Conservation (phyloP, 2,797 vertebrate genomes). For the Bufotes viridis region DNA sequence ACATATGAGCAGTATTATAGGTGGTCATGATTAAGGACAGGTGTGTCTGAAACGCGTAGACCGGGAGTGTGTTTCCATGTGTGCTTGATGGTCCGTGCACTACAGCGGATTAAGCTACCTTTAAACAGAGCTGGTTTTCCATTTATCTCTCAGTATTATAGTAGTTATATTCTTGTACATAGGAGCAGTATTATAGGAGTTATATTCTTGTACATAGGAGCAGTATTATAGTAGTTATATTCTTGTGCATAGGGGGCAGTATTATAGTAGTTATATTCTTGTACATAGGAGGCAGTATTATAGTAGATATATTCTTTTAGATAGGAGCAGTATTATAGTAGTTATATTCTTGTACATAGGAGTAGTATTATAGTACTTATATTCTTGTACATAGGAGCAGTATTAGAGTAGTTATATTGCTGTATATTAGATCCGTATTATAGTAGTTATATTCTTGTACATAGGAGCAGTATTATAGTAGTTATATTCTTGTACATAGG, state of each 20-base stretch:
- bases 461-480: neutral
- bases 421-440: neutral
- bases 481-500: neutral
- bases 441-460: neutral
- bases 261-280: slow-evolving; percentile 14
- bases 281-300: neutral
- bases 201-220: neutral
- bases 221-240: slow-evolving; percentile 3
- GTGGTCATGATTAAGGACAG: too few species aligned
- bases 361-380: neutral
- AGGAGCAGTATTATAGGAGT: neutral
- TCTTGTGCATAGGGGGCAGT: neutral
- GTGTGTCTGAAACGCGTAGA: too few species aligned
- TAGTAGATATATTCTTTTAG: neutral
- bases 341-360: neutral
- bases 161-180: slow-evolving; percentile 2
- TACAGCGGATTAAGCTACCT: too few species aligned
- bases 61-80: too few species aligned
- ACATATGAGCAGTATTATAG: neutral
- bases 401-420: neutral
- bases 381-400: neutral
- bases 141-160: too few species aligned
- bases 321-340: neutral
- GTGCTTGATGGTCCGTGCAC: too few species aligned
- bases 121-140: too few species aligned